Evolutionary conservation across 2,888 invertebrate species (phyloP).

Genomic region (Dermolepida albohirtum): DNA sequence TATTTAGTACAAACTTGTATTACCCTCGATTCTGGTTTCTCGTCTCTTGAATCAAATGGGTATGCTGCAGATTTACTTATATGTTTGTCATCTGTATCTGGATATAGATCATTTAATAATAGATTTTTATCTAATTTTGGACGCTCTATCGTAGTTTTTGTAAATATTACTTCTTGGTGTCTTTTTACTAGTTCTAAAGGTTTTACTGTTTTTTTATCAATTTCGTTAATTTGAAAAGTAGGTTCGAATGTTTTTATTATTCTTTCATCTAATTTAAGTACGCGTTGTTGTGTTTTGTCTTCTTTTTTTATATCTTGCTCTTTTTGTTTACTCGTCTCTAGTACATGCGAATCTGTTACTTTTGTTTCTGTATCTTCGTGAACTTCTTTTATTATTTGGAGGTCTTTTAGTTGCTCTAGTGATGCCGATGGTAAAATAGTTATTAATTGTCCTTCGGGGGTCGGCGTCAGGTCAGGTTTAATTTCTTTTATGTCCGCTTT

Average conservation of each 20-base stretch:
- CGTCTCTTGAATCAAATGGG: background rate
- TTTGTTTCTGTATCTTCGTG: slow-evolving; percentile 7
- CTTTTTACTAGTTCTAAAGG: slow-evolving; percentile 16
- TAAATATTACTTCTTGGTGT: slow-evolving; percentile 5
- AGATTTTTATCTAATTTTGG: no score
- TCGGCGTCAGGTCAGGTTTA: slow-evolving; percentile 68
- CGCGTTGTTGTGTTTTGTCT: slow-evolving; percentile 11
- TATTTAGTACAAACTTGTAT: background rate
- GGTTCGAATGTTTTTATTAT: slow-evolving; percentile 43
- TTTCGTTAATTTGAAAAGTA: slow-evolving; percentile 41
- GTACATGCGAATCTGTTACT: slow-evolving; percentile 4
- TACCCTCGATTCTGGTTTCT: background rate
- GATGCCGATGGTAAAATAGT: slow-evolving; percentile 57
- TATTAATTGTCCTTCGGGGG: slow-evolving; percentile 64
- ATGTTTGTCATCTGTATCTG: background rate
- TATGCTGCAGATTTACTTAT: background rate
- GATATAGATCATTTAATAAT: no score
- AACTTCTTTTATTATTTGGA: slow-evolving; percentile 53
- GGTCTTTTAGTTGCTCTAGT: slow-evolving; percentile 52
- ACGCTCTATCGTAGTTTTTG: slow-evolving; percentile 7
- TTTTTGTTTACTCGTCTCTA: slow-evolving; percentile 4
- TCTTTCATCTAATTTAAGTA: slow-evolving; percentile 39
- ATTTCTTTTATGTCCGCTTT: slow-evolving; percentile 66
- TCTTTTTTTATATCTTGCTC: slow-evolving; percentile 11
- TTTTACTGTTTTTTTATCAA: slow-evolving; percentile 21